Percentiles rank a stretch among this genome's conserved stretches.
These are phyloP conservation scores for Rhizoglyphus robini DNA, from an alignment of 1,140 invertebrate species.

Conservation along the genomic window DNA sequence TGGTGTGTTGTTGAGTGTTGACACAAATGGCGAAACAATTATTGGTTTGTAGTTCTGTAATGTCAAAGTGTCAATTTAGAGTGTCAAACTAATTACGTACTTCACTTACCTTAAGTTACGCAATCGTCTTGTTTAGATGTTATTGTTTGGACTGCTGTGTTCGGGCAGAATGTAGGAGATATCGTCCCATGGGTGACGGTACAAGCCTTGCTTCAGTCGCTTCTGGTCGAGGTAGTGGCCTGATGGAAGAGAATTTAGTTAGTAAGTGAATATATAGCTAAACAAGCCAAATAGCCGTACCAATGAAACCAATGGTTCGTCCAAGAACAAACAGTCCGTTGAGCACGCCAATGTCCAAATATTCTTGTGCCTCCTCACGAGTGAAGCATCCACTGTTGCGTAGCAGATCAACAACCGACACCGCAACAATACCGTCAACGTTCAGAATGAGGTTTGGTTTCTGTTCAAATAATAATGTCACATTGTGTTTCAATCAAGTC, in stretches of 20 bases:
- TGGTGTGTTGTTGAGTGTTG: no score
- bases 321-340: slow-evolving; percentile 97
- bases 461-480: slow-evolving; percentile 29
- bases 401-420: slow-evolving; percentile 91
- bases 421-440: slow-evolving; percentile 95
- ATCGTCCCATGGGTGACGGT: slow-evolving; percentile 99
- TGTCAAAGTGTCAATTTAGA: no score
- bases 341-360: slow-evolving; percentile 91
- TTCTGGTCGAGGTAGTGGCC: slow-evolving; percentile 98
- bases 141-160: slow-evolving; percentile 1
- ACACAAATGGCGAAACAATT: no score
- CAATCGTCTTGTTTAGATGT: no score
- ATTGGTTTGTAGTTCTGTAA: no score
- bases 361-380: slow-evolving; percentile 90
- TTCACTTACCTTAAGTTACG: no score
- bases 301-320: slow-evolving; percentile 95
- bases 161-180: slow-evolving; percentile 87
- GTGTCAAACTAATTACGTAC: no score
- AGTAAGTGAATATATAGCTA: slow-evolving; percentile 1
- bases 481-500: neutral
- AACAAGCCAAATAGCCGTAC: slow-evolving; percentile 37
- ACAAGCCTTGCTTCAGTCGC: slow-evolving; percentile 92
- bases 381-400: slow-evolving; percentile 84
- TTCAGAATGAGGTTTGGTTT: slow-evolving; percentile 98
- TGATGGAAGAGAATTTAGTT: slow-evolving; percentile 28